A percentile compares a stretch with the other conserved stretches of the same genome.
phyloP scores from a whole-genome alignment of 2,113 vertebrate genomes.

The Hypocryptadius cinnamomeus region DNA sequence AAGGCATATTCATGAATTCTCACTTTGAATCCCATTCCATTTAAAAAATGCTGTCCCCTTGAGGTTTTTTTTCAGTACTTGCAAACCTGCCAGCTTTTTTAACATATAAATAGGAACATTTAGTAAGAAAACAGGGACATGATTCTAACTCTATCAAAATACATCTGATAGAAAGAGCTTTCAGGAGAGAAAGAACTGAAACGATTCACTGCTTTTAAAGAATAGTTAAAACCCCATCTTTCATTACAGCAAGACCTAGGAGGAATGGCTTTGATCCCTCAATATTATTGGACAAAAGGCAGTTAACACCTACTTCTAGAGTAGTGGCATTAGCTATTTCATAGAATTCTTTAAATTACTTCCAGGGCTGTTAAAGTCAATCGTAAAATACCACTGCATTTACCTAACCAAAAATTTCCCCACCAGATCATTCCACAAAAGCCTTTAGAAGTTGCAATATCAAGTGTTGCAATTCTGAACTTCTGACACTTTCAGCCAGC shows the following conservation, averaged over 20 bases:
- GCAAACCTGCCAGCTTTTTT: constrained; percentile 49
- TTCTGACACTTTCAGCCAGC: not conserved
- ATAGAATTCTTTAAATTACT: constrained; percentile 51
- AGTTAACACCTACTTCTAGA: constrained; percentile 42
- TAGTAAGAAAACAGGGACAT: constrained; percentile 44
- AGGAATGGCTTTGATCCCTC: constrained; percentile 45
- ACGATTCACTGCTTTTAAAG: constrained; percentile 42
- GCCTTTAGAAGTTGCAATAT: not conserved
- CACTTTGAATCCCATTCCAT: constrained; percentile 36
- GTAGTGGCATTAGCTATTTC: constrained; percentile 36
- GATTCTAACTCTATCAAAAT: constrained; percentile 42
- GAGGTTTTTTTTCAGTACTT: constrained; percentile 35
- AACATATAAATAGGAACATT: constrained; percentile 55
- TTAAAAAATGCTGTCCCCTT: constrained; percentile 43
- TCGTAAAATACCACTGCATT: constrained; percentile 9
- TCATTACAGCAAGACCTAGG: constrained; percentile 25
- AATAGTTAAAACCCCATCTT: not conserved
- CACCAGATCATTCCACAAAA: constrained; percentile 5
- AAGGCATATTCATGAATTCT: constrained; percentile 50
- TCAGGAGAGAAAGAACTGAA: constrained; percentile 33
- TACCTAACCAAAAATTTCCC: constrained; percentile 30
- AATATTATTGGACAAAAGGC: constrained; percentile 16
- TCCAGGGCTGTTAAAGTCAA: constrained; percentile 21
- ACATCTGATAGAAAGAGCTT: constrained; percentile 41
- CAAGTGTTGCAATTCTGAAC: not conserved